Base-by-base conservation (phyloP, 1,140 invertebrate genomes). In the Pygmarrhopalites habei region DNA sequence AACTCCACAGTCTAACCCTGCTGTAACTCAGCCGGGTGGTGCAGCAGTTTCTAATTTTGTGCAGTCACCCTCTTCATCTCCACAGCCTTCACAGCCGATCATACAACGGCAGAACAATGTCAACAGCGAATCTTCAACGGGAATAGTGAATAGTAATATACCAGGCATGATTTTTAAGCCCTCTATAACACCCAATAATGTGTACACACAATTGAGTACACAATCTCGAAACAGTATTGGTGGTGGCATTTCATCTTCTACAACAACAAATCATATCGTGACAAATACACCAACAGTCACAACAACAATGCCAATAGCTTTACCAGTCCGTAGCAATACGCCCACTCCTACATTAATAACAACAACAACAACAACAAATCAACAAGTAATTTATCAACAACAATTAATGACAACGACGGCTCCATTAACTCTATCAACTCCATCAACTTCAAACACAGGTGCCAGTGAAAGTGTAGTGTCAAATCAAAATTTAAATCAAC, bases 401-500 rank as follows among this genome's bases (percentile, higher is more conserved):
- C 55, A 12, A 32, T 26, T 51, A 23, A 41, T 19, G 17, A 35
- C 19, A 21, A 29, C 56, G 5, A 29, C 28, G 12, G 17, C 29
- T 39, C 23, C 26, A 12, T 17, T 68, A 67, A 25, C 71, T 66
- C 19, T 75, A 69, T 53, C 74, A 70, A 15, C 66, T 70, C 25
- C 75, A 75, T 10, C 75, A 58, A 59, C 46, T 46, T 30, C 43
- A n/a, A 59, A 25, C 30, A n/a, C n/a, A n/a, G 35, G n/a, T n/a
- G n/a, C n/a, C n/a, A n/a, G n/a, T n/a, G n/a, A n/a, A 26, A 41
- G 49, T 68, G 68, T 57, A 53, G 71, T 62, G 30, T 73, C 49
- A 30, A 68, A 57, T 64, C 72, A 64, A 47, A 41, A 65, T 29
- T 74, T 74, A 47, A 74, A 75, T 23, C 60, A 62, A 35, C 51